These are phyloP conservation scores for Apis laboriosa DNA, from an alignment of 1,140 invertebrate genomes.

Conservation along the genomic window DNA sequence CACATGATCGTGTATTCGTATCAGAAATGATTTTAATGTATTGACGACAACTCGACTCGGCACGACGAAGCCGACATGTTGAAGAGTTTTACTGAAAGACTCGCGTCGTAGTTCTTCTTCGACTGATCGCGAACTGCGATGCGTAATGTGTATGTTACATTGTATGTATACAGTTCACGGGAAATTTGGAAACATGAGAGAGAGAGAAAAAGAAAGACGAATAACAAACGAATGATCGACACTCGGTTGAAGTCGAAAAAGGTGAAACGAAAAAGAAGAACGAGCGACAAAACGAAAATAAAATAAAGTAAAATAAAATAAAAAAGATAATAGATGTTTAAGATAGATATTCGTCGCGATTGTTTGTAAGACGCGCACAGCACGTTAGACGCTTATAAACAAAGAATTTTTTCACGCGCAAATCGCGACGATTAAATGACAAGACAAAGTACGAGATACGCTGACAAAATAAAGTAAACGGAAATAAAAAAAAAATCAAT, in stretches of 20 bases:
- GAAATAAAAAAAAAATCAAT: slow-evolving; percentile 1
- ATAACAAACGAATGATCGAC: not conserved
- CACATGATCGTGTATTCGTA: slow-evolving; percentile 22
- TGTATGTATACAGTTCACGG: slow-evolving; percentile 20
- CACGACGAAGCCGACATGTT: not conserved
- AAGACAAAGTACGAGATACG: slow-evolving; percentile 11
- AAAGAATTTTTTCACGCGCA: slow-evolving; percentile 25
- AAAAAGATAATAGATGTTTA: slow-evolving; percentile 18
- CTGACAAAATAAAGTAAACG: not conserved
- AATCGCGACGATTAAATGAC: slow-evolving; percentile 23
- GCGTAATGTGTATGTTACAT: not conserved
- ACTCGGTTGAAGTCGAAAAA: not conserved
- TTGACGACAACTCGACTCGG: not conserved
- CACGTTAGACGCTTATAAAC: slow-evolving; percentile 29
- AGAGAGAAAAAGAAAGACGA: not conserved
- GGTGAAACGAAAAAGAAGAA: not conserved
- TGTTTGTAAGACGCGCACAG: slow-evolving; percentile 44
- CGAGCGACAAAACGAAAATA: not conserved
- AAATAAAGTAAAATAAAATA: not conserved
- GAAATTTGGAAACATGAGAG: not conserved
- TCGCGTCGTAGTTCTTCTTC: slow-evolving; percentile 1
- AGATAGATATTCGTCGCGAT: slow-evolving; percentile 47
- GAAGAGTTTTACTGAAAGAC: slow-evolving; percentile 9
- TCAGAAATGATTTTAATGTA: slow-evolving; percentile 16
- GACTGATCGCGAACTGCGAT: not conserved